Percentiles rank a stretch among this genome's conserved stretches.
These are phyloP conservation scores for Hemicrepidius hirtus DNA, from an alignment of 2,888 invertebrate genomes.

Conservation along the genomic window DNA sequence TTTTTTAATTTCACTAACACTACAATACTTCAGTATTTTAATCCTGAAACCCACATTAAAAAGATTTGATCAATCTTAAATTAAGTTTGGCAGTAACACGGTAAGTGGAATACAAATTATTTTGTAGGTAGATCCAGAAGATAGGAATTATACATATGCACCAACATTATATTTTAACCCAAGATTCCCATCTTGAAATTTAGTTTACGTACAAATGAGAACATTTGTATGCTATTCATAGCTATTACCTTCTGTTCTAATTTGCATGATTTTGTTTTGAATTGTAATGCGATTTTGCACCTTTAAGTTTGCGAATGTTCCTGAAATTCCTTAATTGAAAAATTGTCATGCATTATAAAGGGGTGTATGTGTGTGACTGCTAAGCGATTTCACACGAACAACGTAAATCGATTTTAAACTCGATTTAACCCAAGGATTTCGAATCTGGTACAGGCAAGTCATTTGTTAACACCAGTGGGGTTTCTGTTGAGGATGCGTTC, in stretches of 20 bases:
- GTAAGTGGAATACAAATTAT: background rate
- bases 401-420: slow-evolving; percentile 16
- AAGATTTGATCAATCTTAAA: background rate
- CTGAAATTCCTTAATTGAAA: slow-evolving; percentile 24
- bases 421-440: slow-evolving; percentile 16
- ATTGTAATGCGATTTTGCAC: background rate
- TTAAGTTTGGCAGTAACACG: background rate
- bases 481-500: background rate
- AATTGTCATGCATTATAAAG: slow-evolving; percentile 4
- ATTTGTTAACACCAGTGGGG: background rate
- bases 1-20: too few species aligned
- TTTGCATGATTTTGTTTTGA: slow-evolving; percentile 1
- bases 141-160: slow-evolving; percentile 4
- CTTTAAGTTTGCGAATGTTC: background rate
- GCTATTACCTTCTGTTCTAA: background rate
- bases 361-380: slow-evolving; percentile 12
- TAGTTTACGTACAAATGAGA: background rate
- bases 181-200: background rate
- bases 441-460: background rate
- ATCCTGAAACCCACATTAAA: too few species aligned
- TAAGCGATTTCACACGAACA: slow-evolving; percentile 23
- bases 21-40: too few species aligned
- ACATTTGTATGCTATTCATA: slow-evolving; percentile 16
- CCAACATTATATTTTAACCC: background rate
- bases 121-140: background rate